Evolutionary conservation across 2,888 invertebrate genomes (phyloP).

Genomic region (Euplagia quadripunctaria): DNA sequence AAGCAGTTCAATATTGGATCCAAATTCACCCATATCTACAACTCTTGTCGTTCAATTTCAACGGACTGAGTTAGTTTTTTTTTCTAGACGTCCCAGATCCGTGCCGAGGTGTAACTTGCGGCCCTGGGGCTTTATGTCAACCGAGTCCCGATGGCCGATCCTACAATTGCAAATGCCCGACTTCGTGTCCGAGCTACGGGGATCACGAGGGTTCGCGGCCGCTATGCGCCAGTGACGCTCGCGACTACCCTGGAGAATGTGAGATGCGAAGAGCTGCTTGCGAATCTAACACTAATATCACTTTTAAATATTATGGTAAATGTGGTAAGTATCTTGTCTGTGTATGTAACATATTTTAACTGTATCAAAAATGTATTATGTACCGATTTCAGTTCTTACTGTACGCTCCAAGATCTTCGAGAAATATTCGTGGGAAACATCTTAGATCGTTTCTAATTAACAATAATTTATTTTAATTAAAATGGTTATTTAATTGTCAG

Average conservation of each 20-base stretch:
- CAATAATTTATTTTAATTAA: not conserved
- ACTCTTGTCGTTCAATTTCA: not conserved
- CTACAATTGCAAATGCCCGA: constrained; percentile 92
- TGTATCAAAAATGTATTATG: too few species aligned
- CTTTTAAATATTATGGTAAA: constrained; percentile 94
- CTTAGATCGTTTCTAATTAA: not conserved
- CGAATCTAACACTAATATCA: constrained; percentile 90
- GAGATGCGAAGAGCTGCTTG: constrained; percentile 94
- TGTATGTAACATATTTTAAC: not conserved
- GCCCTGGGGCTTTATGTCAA: constrained; percentile 92
- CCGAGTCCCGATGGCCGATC: constrained; percentile 90
- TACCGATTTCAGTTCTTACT: too few species aligned
- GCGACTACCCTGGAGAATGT: constrained; percentile 95
- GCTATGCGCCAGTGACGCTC: constrained; percentile 94
- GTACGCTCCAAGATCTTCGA: too few species aligned
- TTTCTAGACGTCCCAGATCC: constrained; percentile 88
- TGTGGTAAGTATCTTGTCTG: constrained; percentile 90
- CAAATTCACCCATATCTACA: not conserved
- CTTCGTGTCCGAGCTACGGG: constrained; percentile 93
- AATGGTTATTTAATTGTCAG: not conserved
- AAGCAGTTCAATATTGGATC: not conserved
- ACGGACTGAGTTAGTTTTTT: not conserved
- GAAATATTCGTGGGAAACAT: not conserved
- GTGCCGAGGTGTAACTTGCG: constrained; percentile 92
- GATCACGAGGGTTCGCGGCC: constrained; percentile 93